Conservation (phyloP, 1,140 invertebrate genomes). For the Rhizoglyphus robini region DNA sequence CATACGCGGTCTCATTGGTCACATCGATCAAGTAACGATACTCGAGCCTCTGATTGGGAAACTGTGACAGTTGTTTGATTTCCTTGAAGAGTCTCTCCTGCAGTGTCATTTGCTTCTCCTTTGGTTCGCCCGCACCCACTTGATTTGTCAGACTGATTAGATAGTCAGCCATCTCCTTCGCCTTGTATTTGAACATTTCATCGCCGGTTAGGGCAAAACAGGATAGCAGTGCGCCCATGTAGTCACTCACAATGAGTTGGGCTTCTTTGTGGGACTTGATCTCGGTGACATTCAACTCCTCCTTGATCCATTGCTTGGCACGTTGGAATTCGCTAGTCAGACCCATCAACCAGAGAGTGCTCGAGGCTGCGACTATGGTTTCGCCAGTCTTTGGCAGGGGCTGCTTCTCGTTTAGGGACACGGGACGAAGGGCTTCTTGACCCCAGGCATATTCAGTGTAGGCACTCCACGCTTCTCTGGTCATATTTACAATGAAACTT, state of each 20-base stretch:
- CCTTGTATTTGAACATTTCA: constrained; percentile 81
- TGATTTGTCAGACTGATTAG: constrained; percentile 91
- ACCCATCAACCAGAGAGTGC: constrained; percentile 95
- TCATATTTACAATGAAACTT: constrained; percentile 55
- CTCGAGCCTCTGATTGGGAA: constrained; percentile 86
- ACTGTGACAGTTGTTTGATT: too few species aligned
- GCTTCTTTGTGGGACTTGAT: constrained; percentile 83
- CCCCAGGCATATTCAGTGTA: constrained; percentile 62
- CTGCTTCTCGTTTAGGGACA: constrained; percentile 73
- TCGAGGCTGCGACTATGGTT: too few species aligned
- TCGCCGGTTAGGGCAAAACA: constrained; percentile 92
- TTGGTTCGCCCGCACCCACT: constrained; percentile 55
- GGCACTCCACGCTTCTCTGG: constrained; percentile 53
- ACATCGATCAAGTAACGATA: constrained; percentile 85
- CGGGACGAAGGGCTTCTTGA: constrained; percentile 83
- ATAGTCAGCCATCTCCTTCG: constrained; percentile 75
- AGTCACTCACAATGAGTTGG: constrained; percentile 95
- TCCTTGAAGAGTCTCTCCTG: constrained; percentile 94
- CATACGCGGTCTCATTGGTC: constrained; percentile 64
- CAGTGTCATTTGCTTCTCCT: too few species aligned
- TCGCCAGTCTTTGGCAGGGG: constrained; percentile 80
- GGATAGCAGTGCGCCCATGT: constrained; percentile 83
- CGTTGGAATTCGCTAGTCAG: constrained; percentile 79
- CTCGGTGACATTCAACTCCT: constrained; percentile 61
- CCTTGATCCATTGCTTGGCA: constrained; percentile 79